phyloP scores from a whole-genome alignment of 1,140 invertebrate species.

The Sitodiplosis mosellana region DNA sequence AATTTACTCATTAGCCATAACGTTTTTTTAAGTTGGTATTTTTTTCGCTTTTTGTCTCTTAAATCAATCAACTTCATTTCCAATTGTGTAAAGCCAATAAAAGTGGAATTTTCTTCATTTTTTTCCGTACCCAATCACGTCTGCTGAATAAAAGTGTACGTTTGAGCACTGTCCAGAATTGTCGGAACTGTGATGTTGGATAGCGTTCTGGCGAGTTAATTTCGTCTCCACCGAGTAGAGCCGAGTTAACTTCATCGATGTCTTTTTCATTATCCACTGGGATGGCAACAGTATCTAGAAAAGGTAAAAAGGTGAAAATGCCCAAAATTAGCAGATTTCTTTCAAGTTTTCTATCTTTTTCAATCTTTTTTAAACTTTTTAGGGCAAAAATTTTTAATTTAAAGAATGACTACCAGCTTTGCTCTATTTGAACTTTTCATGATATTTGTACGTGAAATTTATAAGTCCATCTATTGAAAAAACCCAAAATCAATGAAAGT shows the following conservation, averaged over 20 bases:
- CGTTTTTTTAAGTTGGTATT: no score
- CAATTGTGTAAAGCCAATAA: constrained; percentile 2
- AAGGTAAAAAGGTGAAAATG: constrained; percentile 7
- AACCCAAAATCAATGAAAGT: no score
- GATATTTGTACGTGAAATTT: no score
- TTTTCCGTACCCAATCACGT: constrained; percentile 53
- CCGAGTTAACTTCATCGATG: constrained; percentile 40
- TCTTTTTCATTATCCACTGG: constrained; percentile 37
- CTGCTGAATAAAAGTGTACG: constrained; percentile 60
- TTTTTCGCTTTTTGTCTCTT: no score
- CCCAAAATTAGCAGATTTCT: background rate
- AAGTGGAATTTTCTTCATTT: background rate
- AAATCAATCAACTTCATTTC: no score
- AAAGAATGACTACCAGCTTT: no score
- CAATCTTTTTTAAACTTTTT: no score
- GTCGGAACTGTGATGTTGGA: constrained; percentile 51
- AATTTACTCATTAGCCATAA: constrained; percentile 1
- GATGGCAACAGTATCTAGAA: constrained; percentile 30
- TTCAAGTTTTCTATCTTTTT: no score
- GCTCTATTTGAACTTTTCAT: no score
- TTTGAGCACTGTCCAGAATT: constrained; percentile 66
- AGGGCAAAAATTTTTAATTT: no score
- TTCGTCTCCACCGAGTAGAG: constrained; percentile 39
- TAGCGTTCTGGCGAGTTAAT: constrained; percentile 45
- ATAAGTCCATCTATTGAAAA: no score